These are phyloP conservation scores for Maccullochella peelii DNA, from an alignment of 2,113 vertebrate species.

Conservation along the genomic window DNA sequence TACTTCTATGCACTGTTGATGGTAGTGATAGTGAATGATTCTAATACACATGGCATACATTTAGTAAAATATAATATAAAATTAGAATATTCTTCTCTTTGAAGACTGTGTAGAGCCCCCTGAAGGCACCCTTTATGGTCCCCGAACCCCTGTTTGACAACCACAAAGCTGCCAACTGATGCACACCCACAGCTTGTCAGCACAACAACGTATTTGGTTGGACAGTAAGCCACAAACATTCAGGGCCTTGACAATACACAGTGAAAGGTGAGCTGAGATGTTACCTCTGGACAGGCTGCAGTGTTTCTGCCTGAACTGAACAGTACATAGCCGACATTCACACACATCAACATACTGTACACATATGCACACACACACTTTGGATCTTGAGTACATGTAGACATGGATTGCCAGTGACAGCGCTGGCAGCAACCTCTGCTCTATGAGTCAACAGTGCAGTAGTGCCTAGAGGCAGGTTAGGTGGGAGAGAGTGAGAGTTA, in stretches of 20 bases:
- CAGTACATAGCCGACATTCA: conserved; percentile 20
- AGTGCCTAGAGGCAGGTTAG: conserved; percentile 27
- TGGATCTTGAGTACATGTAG: conserved; percentile 42
- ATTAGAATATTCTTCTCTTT: conserved; percentile 16
- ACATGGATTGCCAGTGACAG: conserved; percentile 47
- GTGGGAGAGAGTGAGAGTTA: background rate
- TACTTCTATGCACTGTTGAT: background rate
- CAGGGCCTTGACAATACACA: background rate
- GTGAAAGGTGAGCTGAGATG: conserved; percentile 49
- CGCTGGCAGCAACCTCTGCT: conserved; percentile 44
- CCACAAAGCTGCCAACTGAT: conserved; percentile 3
- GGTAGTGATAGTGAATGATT: background rate
- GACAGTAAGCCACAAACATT: conserved; percentile 1
- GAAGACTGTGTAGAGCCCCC: background rate
- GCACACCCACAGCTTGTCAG: background rate
- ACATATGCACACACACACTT: conserved; percentile 21
- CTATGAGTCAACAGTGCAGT: conserved; percentile 50
- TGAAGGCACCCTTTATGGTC: background rate
- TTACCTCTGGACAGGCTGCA: conserved; percentile 54
- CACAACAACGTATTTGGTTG: background rate
- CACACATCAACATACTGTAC: conserved; percentile 26
- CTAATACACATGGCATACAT: background rate
- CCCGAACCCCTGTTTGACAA: background rate
- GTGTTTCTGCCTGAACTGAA: conserved; percentile 49
- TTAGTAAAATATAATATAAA: conserved; percentile 13